A percentile compares a stretch with the other conserved stretches of the same genome.
Conservation (phyloP, 2,888 invertebrate species). For the Drosophila phalerata region DNA sequence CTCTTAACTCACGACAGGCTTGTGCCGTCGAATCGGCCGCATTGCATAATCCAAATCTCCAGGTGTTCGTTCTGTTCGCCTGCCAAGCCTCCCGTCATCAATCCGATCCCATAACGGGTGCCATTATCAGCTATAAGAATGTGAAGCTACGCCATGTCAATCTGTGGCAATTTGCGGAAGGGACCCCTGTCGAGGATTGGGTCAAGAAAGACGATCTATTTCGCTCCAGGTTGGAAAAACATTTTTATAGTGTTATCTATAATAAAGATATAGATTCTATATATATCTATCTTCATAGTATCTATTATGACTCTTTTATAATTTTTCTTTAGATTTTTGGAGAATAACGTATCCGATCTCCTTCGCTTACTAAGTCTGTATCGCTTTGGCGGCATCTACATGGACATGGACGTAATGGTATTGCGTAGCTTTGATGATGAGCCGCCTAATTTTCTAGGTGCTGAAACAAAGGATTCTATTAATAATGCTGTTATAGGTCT, state of each 20-base stretch:
- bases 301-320: too few species aligned
- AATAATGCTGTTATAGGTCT: constrained; percentile 16
- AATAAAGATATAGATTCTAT: too few species aligned
- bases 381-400: constrained; percentile 21
- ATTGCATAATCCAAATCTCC: constrained; percentile 13
- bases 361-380: constrained; percentile 10
- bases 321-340: neutral
- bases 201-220: neutral
- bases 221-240: neutral
- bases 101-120: constrained; percentile 2
- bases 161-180: constrained; percentile 7
- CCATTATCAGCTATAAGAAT: constrained; percentile 9
- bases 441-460: constrained; percentile 10
- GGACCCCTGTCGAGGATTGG: constrained; percentile 17
- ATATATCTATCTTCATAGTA: too few species aligned
- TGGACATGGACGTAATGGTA: constrained; percentile 17
- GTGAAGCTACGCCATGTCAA: constrained; percentile 14
- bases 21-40: constrained; percentile 21
- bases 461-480: neutral
- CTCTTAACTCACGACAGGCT: constrained; percentile 9
- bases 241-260: neutral
- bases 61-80: constrained; percentile 12
- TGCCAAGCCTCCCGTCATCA: neutral
- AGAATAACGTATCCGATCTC: constrained; percentile 10
- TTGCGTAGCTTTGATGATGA: constrained; percentile 13